These are phyloP conservation scores for Botia kubotai DNA, from an alignment of 2,797 vertebrate species.

Conservation along the genomic window DNA sequence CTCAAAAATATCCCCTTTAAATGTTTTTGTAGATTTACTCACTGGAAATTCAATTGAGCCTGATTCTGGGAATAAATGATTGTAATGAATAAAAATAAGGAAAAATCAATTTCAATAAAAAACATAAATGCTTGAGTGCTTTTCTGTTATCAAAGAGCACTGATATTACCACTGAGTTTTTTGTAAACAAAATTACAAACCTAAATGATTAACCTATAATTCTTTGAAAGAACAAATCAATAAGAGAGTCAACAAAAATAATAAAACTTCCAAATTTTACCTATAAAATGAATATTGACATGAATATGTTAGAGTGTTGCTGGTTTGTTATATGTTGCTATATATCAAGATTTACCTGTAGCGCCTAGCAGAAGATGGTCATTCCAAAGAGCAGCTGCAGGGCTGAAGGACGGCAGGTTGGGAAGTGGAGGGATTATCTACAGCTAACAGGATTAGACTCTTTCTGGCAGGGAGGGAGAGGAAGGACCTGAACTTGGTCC, in stretches of 20 bases:
- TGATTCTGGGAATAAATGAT: not conserved
- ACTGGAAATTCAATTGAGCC: not conserved
- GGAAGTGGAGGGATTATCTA: slow-evolving; percentile 64
- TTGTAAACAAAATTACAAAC: too few species aligned
- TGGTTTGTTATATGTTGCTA: slow-evolving; percentile 3
- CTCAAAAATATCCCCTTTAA: not conserved
- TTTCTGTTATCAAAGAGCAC: not conserved
- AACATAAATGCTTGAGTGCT: not conserved
- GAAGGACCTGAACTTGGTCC: slow-evolving; percentile 18
- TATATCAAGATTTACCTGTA: slow-evolving; percentile 60
- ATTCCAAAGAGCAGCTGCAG: slow-evolving; percentile 60
- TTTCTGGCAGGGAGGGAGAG: slow-evolving; percentile 44
- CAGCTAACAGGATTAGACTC: slow-evolving; percentile 64
- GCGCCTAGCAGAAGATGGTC: slow-evolving; percentile 54
- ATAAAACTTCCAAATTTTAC: not conserved
- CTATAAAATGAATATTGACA: not conserved
- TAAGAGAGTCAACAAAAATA: not conserved
- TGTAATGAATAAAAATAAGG: not conserved
- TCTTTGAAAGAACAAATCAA: not conserved
- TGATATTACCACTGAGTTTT: not conserved
- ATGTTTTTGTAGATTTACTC: not conserved
- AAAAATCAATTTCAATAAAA: not conserved
- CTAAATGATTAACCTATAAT: not conserved
- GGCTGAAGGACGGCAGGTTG: slow-evolving; percentile 32
- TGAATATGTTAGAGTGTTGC: not conserved